Percentiles rank a stretch among this genome's conserved stretches.
Evolutionary conservation across 2,113 vertebrate genomes (phyloP).

Genomic region (Etia nguti): DNA sequence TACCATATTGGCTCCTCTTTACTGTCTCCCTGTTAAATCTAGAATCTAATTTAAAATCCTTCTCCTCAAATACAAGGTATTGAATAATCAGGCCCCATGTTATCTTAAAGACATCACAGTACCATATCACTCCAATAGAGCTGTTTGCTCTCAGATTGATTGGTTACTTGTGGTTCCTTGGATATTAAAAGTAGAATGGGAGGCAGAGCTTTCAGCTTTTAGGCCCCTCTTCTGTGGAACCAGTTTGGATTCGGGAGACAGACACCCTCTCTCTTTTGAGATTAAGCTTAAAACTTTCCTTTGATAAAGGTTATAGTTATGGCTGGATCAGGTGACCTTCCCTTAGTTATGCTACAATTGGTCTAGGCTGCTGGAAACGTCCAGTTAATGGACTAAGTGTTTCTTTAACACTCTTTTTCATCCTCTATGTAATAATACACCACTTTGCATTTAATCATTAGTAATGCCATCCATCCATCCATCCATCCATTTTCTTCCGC

Average conservation of each 20-base stretch:
- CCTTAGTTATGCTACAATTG: neutral
- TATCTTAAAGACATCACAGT: neutral
- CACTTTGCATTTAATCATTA: neutral
- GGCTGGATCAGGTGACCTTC: neutral
- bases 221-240: neutral
- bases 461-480: neutral
- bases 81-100: neutral
- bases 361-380: neutral
- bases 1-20: neutral
- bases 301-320: neutral
- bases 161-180: neutral
- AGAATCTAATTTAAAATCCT: neutral
- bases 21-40: neutral
- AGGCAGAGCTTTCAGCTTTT: neutral
- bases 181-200: neutral
- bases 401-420: neutral
- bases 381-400: neutral
- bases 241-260: too few species aligned
- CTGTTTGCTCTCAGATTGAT: neutral
- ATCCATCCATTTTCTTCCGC: neutral
- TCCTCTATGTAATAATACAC: neutral
- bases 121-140: neutral
- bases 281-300: neutral
- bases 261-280: neutral
- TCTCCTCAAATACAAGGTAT: neutral